Conservation (phyloP, 2,888 invertebrate species). For the Drosophila peninsularis region DNA sequence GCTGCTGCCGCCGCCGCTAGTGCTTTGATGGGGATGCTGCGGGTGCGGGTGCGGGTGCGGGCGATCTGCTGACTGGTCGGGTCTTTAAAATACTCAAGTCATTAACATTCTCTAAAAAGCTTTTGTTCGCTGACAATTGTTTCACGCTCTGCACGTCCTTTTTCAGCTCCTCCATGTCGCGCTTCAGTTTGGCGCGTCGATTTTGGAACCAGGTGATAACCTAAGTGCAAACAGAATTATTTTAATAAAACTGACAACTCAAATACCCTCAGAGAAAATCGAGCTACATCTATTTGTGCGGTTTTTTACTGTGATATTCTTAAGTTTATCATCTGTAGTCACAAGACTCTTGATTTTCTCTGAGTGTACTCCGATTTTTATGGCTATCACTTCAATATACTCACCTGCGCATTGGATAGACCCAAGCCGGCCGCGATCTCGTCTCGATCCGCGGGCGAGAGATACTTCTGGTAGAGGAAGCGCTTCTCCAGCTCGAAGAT, state of each 20-base stretch:
- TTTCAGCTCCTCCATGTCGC: slow-evolving; percentile 98
- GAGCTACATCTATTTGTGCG: too few species aligned
- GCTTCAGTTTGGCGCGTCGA: slow-evolving; percentile 95
- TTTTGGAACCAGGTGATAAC: slow-evolving; percentile 99
- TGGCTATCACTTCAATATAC: slow-evolving; percentile 38
- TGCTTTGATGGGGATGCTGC: slow-evolving; percentile 35
- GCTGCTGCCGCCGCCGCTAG: slow-evolving; percentile 30
- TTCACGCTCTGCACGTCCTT: slow-evolving; percentile 98
- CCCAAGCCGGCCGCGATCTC: slow-evolving; percentile 97
- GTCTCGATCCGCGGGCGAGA: slow-evolving; percentile 98
- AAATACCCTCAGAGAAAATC: background rate
- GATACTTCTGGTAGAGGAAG: slow-evolving; percentile 99
- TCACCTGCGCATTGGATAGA: slow-evolving; percentile 96
- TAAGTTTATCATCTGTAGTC: too few species aligned
- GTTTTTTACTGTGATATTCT: too few species aligned
- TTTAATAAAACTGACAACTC: background rate
- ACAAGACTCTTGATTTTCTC: background rate
- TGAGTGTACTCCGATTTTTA: background rate
- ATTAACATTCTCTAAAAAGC: slow-evolving; percentile 95
- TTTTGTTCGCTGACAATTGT: slow-evolving; percentile 93
- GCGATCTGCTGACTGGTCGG: slow-evolving; percentile 88
- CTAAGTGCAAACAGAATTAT: slow-evolving; percentile 52
- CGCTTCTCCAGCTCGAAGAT: slow-evolving; percentile 98
- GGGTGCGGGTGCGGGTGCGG: slow-evolving; percentile 46
- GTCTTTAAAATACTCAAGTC: slow-evolving; percentile 96